Percentiles rank a stretch among this genome's conserved stretches.
These are phyloP conservation scores for Melanotaenia parkinsoni DNA, from an alignment of 2,797 vertebrate species.

Conservation along the genomic window DNA sequence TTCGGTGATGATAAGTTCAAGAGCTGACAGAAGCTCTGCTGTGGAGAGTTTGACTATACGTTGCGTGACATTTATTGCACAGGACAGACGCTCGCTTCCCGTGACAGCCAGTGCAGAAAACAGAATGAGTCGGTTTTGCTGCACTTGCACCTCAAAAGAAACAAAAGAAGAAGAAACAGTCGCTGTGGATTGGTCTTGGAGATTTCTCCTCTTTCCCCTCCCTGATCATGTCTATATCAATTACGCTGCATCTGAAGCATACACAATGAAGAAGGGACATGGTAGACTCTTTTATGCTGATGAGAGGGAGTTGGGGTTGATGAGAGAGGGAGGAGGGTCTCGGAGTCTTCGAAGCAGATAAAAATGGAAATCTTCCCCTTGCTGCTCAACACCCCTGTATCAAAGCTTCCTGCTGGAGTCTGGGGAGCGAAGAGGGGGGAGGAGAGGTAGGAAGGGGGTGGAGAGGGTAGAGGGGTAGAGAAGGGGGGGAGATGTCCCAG, in stretches of 20 bases:
- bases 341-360: slow-evolving; percentile 75
- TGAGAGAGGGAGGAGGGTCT: slow-evolving; percentile 64
- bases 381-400: slow-evolving; percentile 72
- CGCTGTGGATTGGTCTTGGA: slow-evolving; percentile 46
- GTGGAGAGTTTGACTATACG: slow-evolving; percentile 69
- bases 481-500: slow-evolving; percentile 75
- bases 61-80: slow-evolving; percentile 65
- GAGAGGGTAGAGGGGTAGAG: slow-evolving; percentile 22
- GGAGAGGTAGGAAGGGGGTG: slow-evolving; percentile 56
- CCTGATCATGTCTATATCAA: slow-evolving; percentile 69
- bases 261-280: slow-evolving; percentile 58
- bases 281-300: slow-evolving; percentile 76
- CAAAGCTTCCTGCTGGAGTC: slow-evolving; percentile 76
- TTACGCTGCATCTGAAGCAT: slow-evolving; percentile 62
- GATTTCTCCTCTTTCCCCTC: slow-evolving; percentile 57
- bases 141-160: slow-evolving; percentile 70
- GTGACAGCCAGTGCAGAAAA: slow-evolving; percentile 69
- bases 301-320: slow-evolving; percentile 67
- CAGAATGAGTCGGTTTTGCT: slow-evolving; percentile 60
- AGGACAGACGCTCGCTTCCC: slow-evolving; percentile 62
- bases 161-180: slow-evolving; percentile 54
- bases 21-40: slow-evolving; percentile 66
- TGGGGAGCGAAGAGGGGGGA: slow-evolving; percentile 62
- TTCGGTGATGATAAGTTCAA: slow-evolving; percentile 57
- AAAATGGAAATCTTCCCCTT: slow-evolving; percentile 78